phyloP scores from a whole-genome alignment of 2,888 invertebrate species.

The Dermolepida albohirtum region DNA sequence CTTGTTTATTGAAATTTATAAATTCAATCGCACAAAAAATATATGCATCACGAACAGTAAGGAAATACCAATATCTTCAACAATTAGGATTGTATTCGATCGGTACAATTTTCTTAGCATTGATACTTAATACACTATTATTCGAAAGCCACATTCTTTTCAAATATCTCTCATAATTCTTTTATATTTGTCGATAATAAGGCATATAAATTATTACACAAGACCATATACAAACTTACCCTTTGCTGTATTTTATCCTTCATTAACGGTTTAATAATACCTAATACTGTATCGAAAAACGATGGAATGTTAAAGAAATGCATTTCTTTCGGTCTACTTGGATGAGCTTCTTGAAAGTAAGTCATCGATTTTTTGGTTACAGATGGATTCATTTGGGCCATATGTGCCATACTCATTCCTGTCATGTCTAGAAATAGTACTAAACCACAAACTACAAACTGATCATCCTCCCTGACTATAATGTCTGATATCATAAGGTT shows the following conservation, averaged over 20 bases:
- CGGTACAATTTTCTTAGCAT: no score
- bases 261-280: constrained; percentile 71
- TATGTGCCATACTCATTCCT: constrained; percentile 67
- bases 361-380: constrained; percentile 69
- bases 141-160: no score
- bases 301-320: constrained; percentile 72
- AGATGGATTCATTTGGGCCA: constrained; percentile 67
- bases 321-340: constrained; percentile 70
- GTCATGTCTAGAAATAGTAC: constrained; percentile 70
- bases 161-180: no score
- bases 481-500: constrained; percentile 71
- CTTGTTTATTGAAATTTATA: no score
- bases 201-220: no score
- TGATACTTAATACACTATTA: no score
- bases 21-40: no score
- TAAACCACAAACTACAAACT: constrained; percentile 68
- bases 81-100: no score
- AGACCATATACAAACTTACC: constrained; percentile 6
- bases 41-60: no score
- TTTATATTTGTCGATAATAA: no score
- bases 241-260: constrained; percentile 66
- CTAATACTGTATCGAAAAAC: constrained; percentile 71
- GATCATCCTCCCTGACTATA: constrained; percentile 72
- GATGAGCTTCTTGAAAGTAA: constrained; percentile 70
- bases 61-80: no score